These are phyloP conservation scores for Spheniscus humboldti DNA, from an alignment of 2,797 vertebrate species.

Conservation along the genomic window DNA sequence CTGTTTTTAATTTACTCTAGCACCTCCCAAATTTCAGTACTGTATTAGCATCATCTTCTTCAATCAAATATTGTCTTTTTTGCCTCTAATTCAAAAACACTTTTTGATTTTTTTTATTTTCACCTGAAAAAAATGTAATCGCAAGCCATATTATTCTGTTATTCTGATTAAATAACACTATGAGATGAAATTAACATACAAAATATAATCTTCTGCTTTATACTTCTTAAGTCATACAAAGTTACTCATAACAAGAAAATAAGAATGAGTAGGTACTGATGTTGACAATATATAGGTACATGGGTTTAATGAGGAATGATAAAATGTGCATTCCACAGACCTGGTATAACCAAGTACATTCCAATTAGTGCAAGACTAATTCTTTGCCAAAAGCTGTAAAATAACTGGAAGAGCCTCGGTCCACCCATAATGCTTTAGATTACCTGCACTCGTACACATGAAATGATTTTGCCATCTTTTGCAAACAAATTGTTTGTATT, in stretches of 20 bases:
- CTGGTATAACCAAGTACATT: background rate
- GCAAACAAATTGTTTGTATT: background rate
- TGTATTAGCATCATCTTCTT: slow-evolving; percentile 11
- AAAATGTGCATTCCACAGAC: background rate
- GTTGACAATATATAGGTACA: background rate
- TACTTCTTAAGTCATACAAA: slow-evolving; percentile 5
- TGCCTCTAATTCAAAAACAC: slow-evolving; percentile 14
- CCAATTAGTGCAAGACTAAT: background rate
- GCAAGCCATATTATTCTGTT: slow-evolving; percentile 9
- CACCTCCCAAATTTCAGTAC: background rate
- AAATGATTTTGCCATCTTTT: background rate
- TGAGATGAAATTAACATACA: slow-evolving; percentile 11
- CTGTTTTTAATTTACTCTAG: slow-evolving; percentile 35
- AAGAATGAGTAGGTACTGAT: background rate
- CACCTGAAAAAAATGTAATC: slow-evolving; percentile 37
- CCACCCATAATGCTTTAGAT: background rate
- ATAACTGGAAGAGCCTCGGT: background rate
- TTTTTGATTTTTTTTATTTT: slow-evolving; percentile 26
- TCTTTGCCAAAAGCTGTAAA: background rate
- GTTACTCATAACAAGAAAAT: background rate
- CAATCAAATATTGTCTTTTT: slow-evolving; percentile 38
- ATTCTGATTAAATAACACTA: slow-evolving; percentile 23
- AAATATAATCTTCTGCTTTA: background rate
- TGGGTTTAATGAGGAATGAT: background rate
- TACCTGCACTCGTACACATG: background rate